These are phyloP conservation scores for Cisticola juncidis DNA, from an alignment of 2,113 vertebrate genomes.

Conservation along the genomic window DNA sequence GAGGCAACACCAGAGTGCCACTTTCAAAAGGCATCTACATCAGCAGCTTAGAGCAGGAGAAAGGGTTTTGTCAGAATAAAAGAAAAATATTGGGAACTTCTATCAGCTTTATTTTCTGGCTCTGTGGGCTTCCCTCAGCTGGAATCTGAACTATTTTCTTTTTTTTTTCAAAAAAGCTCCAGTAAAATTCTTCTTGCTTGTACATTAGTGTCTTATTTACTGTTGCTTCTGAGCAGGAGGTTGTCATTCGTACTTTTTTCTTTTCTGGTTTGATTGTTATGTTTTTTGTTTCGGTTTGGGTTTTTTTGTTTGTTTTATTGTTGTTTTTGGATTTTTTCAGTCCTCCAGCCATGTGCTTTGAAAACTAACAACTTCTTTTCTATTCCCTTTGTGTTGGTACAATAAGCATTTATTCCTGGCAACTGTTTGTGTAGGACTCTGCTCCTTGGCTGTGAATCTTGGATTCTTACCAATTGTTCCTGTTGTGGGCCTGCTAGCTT, in stretches of 20 bases:
- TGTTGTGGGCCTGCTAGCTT: constrained; percentile 11
- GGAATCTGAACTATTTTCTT: neutral
- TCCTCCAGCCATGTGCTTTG: neutral
- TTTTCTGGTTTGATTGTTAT: neutral
- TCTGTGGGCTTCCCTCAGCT: constrained; percentile 39
- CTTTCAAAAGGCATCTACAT: neutral
- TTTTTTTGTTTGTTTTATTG: no score
- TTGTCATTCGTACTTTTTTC: neutral
- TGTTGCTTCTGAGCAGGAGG: neutral
- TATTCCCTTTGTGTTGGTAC: neutral
- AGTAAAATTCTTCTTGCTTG: neutral
- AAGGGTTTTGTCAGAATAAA: constrained; percentile 37
- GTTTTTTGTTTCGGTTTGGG: neutral
- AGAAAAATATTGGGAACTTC: constrained; percentile 12
- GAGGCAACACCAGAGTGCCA: neutral
- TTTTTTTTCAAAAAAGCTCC: neutral
- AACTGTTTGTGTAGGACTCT: neutral
- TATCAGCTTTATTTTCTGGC: constrained; percentile 44
- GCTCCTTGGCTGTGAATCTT: constrained; percentile 13
- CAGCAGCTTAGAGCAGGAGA: constrained; percentile 10
- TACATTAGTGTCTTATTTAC: constrained; percentile 25
- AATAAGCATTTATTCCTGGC: constrained; percentile 12
- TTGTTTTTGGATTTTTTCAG: neutral
- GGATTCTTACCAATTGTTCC: constrained; percentile 9
- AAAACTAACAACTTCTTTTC: neutral